Conservation (phyloP, 1,140 invertebrate species). For the Melipona quadrifasciata region DNA sequence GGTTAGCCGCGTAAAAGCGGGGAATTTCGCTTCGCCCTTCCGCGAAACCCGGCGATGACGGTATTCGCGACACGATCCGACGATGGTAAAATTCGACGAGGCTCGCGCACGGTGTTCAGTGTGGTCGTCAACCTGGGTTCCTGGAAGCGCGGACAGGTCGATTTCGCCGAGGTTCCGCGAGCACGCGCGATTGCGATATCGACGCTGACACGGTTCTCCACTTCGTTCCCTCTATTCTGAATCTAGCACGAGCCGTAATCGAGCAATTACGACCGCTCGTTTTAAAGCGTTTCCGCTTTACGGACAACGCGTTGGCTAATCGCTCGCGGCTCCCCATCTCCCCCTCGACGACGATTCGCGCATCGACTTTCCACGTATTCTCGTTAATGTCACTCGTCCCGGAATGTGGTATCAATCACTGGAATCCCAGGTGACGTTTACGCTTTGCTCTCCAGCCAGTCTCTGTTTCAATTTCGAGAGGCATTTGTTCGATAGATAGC, state of each 20-base stretch:
- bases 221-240: slow-evolving; percentile 21
- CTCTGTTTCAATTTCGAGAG: too few relatives aligned
- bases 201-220: slow-evolving; percentile 58
- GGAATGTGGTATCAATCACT: not conserved
- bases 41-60: slow-evolving; percentile 6
- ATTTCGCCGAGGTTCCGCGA: slow-evolving; percentile 25
- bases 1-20: slow-evolving; percentile 14
- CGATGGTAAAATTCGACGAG: slow-evolving; percentile 5
- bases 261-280: slow-evolving; percentile 51
- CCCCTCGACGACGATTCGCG: not conserved
- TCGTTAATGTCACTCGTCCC: slow-evolving; percentile 5
- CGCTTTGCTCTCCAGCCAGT: not conserved
- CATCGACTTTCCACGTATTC: not conserved
- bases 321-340: slow-evolving; percentile 9
- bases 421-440: not conserved
- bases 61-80: slow-evolving; percentile 29
- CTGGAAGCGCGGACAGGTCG: slow-evolving; percentile 17
- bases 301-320: slow-evolving; percentile 6
- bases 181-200: slow-evolving; percentile 50
- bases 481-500: too few relatives aligned
- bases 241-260: slow-evolving; percentile 27
- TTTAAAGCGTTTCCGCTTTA: slow-evolving; percentile 48
- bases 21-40: slow-evolving; percentile 24
- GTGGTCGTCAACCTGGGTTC: slow-evolving; percentile 20
- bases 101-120: not conserved